phyloP scores from a whole-genome alignment of 2,888 invertebrate genomes.

The Proisotoma minuta region DNA sequence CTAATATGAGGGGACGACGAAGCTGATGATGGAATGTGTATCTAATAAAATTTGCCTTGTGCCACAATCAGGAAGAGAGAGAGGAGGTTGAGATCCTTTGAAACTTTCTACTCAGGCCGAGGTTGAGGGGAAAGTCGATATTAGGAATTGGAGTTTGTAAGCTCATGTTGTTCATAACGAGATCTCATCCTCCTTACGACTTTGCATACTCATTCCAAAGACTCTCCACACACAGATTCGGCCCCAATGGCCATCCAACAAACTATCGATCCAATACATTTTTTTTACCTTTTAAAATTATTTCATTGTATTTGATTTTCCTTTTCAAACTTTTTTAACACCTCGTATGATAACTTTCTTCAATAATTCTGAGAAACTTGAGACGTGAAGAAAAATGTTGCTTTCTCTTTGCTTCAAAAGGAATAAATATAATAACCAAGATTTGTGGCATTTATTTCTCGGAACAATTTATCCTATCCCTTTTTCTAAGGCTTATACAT shows the following conservation, averaged over 20 bases:
- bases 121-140: slow-evolving; percentile 27
- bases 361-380: too few species aligned
- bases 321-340: too few species aligned
- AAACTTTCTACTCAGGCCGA: slow-evolving; percentile 21
- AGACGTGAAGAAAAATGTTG: too few species aligned
- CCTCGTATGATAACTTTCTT: too few species aligned
- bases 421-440: too few species aligned
- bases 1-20: not conserved
- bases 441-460: too few species aligned
- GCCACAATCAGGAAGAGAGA: slow-evolving; percentile 11
- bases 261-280: slow-evolving; percentile 29
- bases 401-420: too few species aligned
- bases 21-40: slow-evolving; percentile 45
- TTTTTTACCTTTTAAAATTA: too few species aligned
- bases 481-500: too few species aligned
- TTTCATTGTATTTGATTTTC: too few species aligned
- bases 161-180: slow-evolving; percentile 30
- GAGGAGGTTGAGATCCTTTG: slow-evolving; percentile 14
- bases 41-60: slow-evolving; percentile 46
- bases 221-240: slow-evolving; percentile 33
- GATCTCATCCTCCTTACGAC: slow-evolving; percentile 42
- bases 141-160: slow-evolving; percentile 29
- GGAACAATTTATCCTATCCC: too few species aligned
- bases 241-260: slow-evolving; percentile 29
- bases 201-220: slow-evolving; percentile 44